Evolutionary conservation across 2,797 vertebrate species (phyloP).

Genomic region (Etheostoma perlongum): DNA sequence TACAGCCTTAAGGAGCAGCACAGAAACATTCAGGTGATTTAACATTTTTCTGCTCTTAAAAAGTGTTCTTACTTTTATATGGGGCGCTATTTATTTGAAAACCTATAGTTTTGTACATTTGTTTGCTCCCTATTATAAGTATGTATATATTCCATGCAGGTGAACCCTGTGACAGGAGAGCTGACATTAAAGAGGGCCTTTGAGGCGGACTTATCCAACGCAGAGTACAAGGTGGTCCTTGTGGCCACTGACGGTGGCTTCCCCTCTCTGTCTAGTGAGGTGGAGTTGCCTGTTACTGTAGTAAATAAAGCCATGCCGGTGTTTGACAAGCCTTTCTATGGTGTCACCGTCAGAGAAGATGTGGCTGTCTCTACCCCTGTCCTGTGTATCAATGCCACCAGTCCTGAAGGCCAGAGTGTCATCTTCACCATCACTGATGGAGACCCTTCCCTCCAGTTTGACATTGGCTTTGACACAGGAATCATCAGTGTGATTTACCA

Average conservation of each 20-base stretch:
- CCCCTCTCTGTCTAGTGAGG: constrained; percentile 89
- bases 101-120: background rate
- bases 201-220: constrained; percentile 89
- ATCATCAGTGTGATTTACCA: constrained; percentile 89
- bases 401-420: constrained; percentile 91
- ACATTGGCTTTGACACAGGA: constrained; percentile 94
- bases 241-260: constrained; percentile 91
- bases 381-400: constrained; percentile 91
- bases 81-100: background rate
- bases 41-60: background rate
- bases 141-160: constrained; percentile 54
- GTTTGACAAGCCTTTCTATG: constrained; percentile 97
- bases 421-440: constrained; percentile 94
- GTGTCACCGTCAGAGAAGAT: constrained; percentile 91
- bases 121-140: background rate
- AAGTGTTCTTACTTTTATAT: background rate
- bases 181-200: constrained; percentile 91
- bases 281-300: constrained; percentile 90
- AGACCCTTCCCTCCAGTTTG: constrained; percentile 92
- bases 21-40: constrained; percentile 89
- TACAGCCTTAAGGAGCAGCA: constrained; percentile 92
- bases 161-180: constrained; percentile 87
- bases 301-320: constrained; percentile 97
- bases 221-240: constrained; percentile 89
- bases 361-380: constrained; percentile 88